Conservation (phyloP, 2,113 vertebrate species). For the Noturus placidus region DNA sequence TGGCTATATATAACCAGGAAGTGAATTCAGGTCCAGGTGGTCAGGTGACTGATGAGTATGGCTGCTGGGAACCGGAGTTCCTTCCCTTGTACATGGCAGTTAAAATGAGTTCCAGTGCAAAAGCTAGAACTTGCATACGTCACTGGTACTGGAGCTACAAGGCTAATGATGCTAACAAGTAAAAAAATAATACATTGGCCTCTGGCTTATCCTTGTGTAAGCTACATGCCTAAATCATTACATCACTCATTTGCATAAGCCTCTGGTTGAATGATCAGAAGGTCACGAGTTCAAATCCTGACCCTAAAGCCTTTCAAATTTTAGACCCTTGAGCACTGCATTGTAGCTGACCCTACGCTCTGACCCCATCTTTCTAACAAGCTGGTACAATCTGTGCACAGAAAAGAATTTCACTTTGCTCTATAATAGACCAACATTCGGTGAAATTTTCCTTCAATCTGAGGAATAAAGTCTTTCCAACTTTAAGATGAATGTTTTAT, state of each 20-base stretch:
- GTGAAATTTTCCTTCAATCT: neutral
- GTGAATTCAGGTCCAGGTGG: too few species aligned
- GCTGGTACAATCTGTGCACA: neutral
- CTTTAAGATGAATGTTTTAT: neutral
- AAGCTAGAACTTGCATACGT: too few species aligned
- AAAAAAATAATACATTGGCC: neutral
- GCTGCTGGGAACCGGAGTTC: too few species aligned
- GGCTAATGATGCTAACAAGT: neutral
- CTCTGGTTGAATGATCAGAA: neutral
- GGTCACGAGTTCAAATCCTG: neutral
- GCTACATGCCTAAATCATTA: neutral
- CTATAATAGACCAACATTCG: neutral
- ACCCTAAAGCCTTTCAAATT: neutral
- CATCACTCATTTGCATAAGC: neutral
- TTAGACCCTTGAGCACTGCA: neutral
- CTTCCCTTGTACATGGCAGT: too few species aligned
- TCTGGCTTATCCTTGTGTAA: neutral
- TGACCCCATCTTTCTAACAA: neutral
- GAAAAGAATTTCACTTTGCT: neutral
- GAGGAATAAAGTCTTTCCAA: neutral
- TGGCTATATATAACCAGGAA: too few species aligned
- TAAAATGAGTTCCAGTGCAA: neutral
- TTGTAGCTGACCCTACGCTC: neutral
- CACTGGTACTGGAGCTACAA: slow-evolving; percentile 8
- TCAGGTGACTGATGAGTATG: too few species aligned